Percentiles rank a stretch among this genome's conserved stretches.
These are phyloP conservation scores for Syrphus vitripennis DNA, from an alignment of 2,888 invertebrate species.

Conservation along the genomic window DNA sequence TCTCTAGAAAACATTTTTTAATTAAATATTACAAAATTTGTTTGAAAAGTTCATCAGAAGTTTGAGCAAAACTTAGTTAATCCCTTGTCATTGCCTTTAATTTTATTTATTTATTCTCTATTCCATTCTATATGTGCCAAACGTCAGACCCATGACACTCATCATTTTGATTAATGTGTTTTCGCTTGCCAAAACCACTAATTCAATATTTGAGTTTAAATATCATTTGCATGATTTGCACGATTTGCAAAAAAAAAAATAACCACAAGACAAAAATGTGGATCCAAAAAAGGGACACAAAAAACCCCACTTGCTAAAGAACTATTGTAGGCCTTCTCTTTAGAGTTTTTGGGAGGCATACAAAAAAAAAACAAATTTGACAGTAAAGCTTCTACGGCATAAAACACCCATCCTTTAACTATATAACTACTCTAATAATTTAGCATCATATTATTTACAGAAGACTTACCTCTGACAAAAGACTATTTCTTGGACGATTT, in stretches of 20 bases:
- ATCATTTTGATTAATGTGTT: neutral
- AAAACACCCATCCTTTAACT: neutral
- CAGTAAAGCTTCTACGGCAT: too few relatives aligned
- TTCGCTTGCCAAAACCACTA: neutral
- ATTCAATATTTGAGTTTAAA: too few relatives aligned
- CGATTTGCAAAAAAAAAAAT: neutral
- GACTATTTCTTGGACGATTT: neutral
- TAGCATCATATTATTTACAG: neutral
- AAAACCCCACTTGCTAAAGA: neutral
- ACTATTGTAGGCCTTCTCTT: neutral
- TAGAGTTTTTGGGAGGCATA: neutral
- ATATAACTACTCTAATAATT: neutral
- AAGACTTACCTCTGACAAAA: conserved; percentile 6
- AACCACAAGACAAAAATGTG: neutral
- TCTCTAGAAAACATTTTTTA: too few relatives aligned
- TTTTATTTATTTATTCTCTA: neutral
- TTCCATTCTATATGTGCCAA: neutral
- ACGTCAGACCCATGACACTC: neutral
- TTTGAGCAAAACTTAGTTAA: too few relatives aligned
- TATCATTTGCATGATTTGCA: neutral
- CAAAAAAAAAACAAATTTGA: neutral
- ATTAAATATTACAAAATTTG: too few relatives aligned
- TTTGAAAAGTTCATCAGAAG: too few relatives aligned
- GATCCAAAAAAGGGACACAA: neutral
- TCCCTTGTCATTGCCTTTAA: neutral